Percentiles rank a stretch among this genome's conserved stretches.
Evolutionary conservation across 2,797 vertebrate genomes (phyloP).

Genomic region (Pelobates cultripes): DNA sequence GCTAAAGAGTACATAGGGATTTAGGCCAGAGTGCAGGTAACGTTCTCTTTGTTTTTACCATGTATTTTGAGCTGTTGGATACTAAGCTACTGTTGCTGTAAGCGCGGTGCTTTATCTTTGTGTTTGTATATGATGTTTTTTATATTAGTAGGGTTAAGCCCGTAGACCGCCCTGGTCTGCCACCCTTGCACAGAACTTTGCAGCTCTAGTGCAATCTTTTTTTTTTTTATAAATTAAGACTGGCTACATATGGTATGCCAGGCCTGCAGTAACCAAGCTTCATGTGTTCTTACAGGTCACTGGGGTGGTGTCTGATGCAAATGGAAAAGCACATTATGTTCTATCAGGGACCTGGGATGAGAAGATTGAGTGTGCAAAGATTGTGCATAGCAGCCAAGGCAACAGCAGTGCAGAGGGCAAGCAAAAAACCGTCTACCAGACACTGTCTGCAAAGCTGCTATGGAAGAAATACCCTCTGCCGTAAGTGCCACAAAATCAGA

Average conservation of each 20-base stretch:
- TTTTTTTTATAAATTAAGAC: not conserved
- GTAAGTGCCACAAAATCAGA: constrained; percentile 64
- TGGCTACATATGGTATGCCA: not conserved
- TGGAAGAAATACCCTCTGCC: constrained; percentile 81
- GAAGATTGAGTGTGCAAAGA: constrained; percentile 78
- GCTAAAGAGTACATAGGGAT: too few relatives aligned
- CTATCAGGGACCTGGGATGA: constrained; percentile 80
- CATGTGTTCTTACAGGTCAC: constrained; percentile 68
- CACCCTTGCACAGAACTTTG: too few relatives aligned
- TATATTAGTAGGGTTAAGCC: too few relatives aligned
- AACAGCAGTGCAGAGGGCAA: constrained; percentile 71
- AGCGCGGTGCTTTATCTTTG: too few relatives aligned
- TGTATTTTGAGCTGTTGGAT: too few relatives aligned
- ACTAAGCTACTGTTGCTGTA: too few relatives aligned
- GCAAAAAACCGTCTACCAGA: constrained; percentile 80
- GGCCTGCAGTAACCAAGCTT: not conserved
- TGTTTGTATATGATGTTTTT: too few relatives aligned
- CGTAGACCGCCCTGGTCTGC: too few relatives aligned
- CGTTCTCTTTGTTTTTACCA: too few relatives aligned
- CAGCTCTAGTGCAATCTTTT: too few relatives aligned
- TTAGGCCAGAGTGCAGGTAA: too few relatives aligned
- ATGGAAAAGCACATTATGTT: constrained; percentile 74
- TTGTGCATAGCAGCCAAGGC: constrained; percentile 73
- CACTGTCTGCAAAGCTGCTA: constrained; percentile 73
- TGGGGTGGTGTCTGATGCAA: constrained; percentile 70